These are phyloP conservation scores for Metallyticus violacea DNA, from an alignment of 2,888 invertebrate genomes.

Conservation along the genomic window DNA sequence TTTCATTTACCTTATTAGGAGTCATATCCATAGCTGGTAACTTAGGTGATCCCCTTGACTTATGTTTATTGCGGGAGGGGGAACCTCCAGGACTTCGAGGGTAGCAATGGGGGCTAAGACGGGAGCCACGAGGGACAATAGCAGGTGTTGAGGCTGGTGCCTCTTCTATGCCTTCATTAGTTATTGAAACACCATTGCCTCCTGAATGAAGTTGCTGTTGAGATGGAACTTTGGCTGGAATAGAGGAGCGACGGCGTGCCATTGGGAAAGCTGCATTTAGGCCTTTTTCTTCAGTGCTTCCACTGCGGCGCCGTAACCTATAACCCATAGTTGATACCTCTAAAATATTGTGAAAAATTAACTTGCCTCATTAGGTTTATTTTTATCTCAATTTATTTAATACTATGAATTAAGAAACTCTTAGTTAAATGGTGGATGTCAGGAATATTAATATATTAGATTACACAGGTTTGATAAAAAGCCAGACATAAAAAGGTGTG, in stretches of 20 bases:
- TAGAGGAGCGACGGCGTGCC: slow-evolving; percentile 29
- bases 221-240: slow-evolving; percentile 28
- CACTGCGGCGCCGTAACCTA: slow-evolving; percentile 29
- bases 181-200: neutral
- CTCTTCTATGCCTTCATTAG: neutral
- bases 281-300: slow-evolving; percentile 30
- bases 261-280: slow-evolving; percentile 6
- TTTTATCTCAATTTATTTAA: no score
- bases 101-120: slow-evolving; percentile 33
- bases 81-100: slow-evolving; percentile 52
- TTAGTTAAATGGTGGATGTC: no score
- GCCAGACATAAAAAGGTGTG: no score
- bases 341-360: no score
- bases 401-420: no score
- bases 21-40: neutral
- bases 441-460: no score
- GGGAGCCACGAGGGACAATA: slow-evolving; percentile 19
- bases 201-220: neutral
- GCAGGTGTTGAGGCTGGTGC: neutral
- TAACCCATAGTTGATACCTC: neutral
- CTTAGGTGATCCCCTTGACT: slow-evolving; percentile 26
- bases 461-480: no score
- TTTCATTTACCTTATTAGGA: slow-evolving; percentile 31
- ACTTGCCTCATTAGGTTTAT: no score
- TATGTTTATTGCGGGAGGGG: slow-evolving; percentile 51